Conservation (phyloP, 2,888 invertebrate genomes). For the Platycheirus rosarum region DNA sequence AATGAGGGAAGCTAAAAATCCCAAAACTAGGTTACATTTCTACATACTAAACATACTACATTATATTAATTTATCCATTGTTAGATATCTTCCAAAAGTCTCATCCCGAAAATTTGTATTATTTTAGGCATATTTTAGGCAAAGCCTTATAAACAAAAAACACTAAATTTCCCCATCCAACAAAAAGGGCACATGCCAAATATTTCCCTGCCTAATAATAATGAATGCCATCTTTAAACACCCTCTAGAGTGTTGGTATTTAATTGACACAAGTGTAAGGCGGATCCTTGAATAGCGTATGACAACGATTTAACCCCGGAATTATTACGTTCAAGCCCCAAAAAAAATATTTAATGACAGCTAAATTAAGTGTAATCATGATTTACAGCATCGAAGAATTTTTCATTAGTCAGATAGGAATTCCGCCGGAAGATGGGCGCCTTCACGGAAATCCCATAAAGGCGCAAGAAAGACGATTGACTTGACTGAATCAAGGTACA, state of each 20-base stretch:
- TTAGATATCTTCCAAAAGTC: no score
- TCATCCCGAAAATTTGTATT: no score
- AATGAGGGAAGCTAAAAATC: no score
- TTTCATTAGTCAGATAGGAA: conserved; percentile 73
- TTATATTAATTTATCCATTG: no score
- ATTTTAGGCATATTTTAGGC: no score
- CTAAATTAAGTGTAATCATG: conserved; percentile 75
- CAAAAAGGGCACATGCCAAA: conserved; percentile 1
- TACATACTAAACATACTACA: no score
- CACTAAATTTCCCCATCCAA: no score
- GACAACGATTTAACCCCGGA: conserved; percentile 40
- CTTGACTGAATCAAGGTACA: conserved; percentile 67
- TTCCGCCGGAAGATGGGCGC: conserved; percentile 47
- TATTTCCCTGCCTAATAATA: conserved; percentile 20
- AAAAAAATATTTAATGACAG: conserved; percentile 67
- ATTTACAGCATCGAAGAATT: conserved; percentile 75
- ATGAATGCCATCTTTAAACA: conserved; percentile 41
- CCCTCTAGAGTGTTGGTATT: conserved; percentile 31
- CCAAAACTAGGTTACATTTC: no score
- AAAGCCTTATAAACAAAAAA: no score
- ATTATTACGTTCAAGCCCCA: conserved; percentile 51
- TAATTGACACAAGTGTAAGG: conserved; percentile 62
- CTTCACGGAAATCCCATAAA: conserved; percentile 25
- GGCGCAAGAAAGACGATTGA: conserved; percentile 22
- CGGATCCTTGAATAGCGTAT: conserved; percentile 42